Evolutionary conservation across 2,113 vertebrate species (phyloP), one percentile per base, ranked within the genome.

Genomic region (Plecotus auritus): DNA sequence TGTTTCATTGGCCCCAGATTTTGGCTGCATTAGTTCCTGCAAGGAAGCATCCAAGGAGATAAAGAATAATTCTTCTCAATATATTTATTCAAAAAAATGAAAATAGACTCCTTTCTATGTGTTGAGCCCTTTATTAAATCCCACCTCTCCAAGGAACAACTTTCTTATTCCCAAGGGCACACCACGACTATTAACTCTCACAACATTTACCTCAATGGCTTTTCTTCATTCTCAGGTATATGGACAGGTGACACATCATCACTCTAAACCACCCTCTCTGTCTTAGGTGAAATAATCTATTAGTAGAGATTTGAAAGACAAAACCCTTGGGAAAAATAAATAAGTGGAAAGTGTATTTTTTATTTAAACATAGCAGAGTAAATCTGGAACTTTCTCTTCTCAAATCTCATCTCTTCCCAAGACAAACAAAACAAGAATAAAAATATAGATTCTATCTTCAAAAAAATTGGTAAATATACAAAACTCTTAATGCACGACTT

Each of bases 1-100:
- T 90, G 95, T 95, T 40, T n/a, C 32, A 30, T 95, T 97, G 81
- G 49, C 42, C 16, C 7, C 28, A 72, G 22, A 32, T 26, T 86
- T 12, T 76, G 85, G 18, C 40, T 51, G 23, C 96, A 89, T 95
- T 66, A 51, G 32, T 87, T 70, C 35, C 90, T 96, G 35, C 16
- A 86, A 83, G 35, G 35, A 82, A 77, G 70, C 20, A 76, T 59
- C 37, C 47, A 90, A 37, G 4, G n/a, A 85, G 6, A 32, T 66
- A 84, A 90, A 56, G 11, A 69, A 64, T 83, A 3, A 61, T 30
- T 88, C 11, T 9, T 70, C 5, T 49, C 4, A 3, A 13, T 84
- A 40, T 42, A 61, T 78, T 93, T 74, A 35, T 61, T 59, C 7
- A 49, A 67, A 59, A 69, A 78, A 47, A 59, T 26, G 9, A 59